phyloP scores from a whole-genome alignment of 1,140 invertebrate genomes.

The Lucilia sericata region DNA sequence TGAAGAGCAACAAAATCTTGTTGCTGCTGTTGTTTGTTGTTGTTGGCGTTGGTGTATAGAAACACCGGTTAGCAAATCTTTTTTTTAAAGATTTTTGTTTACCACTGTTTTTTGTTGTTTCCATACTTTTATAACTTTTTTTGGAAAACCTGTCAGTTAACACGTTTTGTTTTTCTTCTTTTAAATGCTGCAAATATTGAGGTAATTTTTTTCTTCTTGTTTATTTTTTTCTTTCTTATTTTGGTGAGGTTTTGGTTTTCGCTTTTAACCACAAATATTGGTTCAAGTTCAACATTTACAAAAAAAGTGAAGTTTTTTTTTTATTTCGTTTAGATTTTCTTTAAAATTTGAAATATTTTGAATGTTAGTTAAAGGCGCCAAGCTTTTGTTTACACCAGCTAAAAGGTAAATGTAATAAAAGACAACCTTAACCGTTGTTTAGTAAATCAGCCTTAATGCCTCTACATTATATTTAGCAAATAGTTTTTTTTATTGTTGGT shows the following conservation, averaged over 20 bases:
- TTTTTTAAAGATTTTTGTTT: not conserved
- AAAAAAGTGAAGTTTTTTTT: slow-evolving; percentile 24
- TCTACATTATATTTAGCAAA: not conserved
- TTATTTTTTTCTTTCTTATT: not conserved
- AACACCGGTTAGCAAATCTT: slow-evolving; percentile 25
- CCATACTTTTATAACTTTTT: slow-evolving; percentile 11
- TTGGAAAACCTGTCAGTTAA: slow-evolving; percentile 34
- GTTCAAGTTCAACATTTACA: slow-evolving; percentile 26
- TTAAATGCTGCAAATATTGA: not conserved
- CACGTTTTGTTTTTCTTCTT: slow-evolving; percentile 24
- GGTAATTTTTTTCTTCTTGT: not conserved
- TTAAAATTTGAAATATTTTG: not conserved
- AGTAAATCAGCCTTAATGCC: not conserved
- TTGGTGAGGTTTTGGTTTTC: not conserved
- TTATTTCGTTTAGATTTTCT: not conserved
- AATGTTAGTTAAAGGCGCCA: slow-evolving; percentile 29
- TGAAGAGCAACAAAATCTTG: not conserved
- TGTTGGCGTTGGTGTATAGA: slow-evolving; percentile 4
- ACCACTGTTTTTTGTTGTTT: not conserved
- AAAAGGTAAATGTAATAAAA: not conserved
- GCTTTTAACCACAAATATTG: slow-evolving; percentile 32
- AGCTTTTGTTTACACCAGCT: not conserved
- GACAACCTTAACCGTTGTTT: slow-evolving; percentile 28
- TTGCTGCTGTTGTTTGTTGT: not conserved
- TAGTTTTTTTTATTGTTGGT: not conserved